These are phyloP conservation scores for Clitarchus hookeri DNA, from an alignment of 2,888 invertebrate genomes.

Conservation along the genomic window DNA sequence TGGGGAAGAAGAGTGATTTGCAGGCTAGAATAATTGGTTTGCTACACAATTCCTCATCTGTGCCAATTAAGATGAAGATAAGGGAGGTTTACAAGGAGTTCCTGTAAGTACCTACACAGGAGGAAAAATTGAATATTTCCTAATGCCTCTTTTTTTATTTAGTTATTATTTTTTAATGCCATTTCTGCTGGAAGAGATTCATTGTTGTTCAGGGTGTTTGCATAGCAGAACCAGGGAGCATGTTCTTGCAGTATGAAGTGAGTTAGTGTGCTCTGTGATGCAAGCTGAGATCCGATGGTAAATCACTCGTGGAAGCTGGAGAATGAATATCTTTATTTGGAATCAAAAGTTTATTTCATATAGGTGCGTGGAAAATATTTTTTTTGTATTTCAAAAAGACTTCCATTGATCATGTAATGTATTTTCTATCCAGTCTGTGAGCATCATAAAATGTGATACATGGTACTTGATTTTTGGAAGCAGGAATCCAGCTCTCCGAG, in stretches of 20 bases:
- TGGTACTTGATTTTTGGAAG: no score
- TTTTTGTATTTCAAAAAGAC: background rate
- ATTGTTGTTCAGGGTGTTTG: background rate
- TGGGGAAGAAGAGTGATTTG: background rate
- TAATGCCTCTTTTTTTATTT: no score
- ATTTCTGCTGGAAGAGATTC: background rate
- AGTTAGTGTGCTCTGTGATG: no score
- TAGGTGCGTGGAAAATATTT: background rate
- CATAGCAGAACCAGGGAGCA: background rate
- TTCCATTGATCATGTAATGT: no score
- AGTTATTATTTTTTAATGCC: background rate
- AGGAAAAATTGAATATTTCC: background rate
- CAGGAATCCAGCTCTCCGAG: no score
- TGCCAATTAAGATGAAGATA: constrained; percentile 8
- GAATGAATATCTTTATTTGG: background rate
- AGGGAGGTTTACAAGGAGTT: background rate
- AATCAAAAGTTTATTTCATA: background rate
- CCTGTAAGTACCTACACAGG: background rate
- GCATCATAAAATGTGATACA: no score
- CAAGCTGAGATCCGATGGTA: background rate
- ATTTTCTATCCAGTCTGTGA: no score
- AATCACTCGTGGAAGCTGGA: background rate
- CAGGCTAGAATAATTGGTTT: background rate
- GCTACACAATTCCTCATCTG: background rate
- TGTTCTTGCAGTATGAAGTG: background rate